phyloP scores from a whole-genome alignment of 1,140 invertebrate species.

The Orchestia grillus region DNA sequence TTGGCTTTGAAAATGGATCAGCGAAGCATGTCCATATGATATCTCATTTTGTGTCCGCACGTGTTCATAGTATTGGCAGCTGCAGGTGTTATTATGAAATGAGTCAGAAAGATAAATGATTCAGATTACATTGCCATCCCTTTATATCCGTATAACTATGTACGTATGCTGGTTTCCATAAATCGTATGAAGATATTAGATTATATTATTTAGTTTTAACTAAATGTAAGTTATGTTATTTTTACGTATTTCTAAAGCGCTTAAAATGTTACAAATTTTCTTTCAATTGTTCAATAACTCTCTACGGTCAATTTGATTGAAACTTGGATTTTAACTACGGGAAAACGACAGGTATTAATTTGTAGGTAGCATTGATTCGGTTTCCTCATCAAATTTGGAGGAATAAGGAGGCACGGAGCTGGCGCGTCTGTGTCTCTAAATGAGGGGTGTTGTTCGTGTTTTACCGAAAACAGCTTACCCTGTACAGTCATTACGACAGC shows the following conservation, averaged over 20 bases:
- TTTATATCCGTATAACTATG: background rate
- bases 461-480: no score
- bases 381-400: background rate
- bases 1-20: background rate
- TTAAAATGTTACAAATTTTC: background rate
- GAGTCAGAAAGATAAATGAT: background rate
- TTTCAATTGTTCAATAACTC: background rate
- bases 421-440: background rate
- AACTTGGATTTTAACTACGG: background rate
- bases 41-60: background rate
- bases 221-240: background rate
- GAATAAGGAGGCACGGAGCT: background rate
- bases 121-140: background rate
- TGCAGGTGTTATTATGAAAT: background rate
- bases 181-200: background rate
- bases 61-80: background rate
- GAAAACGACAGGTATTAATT: background rate
- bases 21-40: background rate
- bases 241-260: background rate
- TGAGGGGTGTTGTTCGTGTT: background rate
- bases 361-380: background rate
- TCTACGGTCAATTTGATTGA: background rate
- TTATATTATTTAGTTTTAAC: background rate
- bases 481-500: no score
- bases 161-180: background rate